Evolutionary conservation across 2,113 vertebrate genomes (phyloP).

Genomic region (Notothenia coriiceps): DNA sequence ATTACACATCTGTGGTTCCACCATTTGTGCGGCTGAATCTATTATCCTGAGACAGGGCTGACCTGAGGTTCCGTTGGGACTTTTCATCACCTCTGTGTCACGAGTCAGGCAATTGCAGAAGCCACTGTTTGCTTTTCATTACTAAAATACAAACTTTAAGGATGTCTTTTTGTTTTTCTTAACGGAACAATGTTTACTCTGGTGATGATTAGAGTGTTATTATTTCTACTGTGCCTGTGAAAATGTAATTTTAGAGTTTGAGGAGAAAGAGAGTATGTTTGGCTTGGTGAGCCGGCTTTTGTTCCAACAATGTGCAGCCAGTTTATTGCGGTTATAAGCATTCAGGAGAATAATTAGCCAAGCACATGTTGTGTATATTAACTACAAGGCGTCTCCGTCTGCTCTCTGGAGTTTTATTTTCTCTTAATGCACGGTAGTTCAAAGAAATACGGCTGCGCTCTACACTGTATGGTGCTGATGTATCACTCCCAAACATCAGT

Average conservation of each 20-base stretch:
- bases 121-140: conserved; percentile 86
- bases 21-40: conserved; percentile 81
- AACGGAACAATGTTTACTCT: conserved; percentile 74
- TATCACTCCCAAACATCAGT: conserved; percentile 25
- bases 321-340: conserved; percentile 62
- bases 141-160: conserved; percentile 82
- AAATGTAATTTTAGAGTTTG: too few species aligned
- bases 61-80: conserved; percentile 70
- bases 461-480: conserved; percentile 9
- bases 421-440: conserved; percentile 39
- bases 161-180: conserved; percentile 73
- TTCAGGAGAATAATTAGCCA: conserved; percentile 62
- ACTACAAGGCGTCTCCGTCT: conserved; percentile 33
- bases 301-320: conserved; percentile 44
- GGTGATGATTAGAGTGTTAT: conserved; percentile 70
- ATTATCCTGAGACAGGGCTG: conserved; percentile 69
- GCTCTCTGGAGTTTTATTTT: conserved; percentile 52
- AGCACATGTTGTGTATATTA: conserved; percentile 63
- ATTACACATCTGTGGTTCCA: conserved; percentile 75
- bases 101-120: conserved; percentile 79
- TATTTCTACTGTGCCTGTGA: conserved; percentile 60
- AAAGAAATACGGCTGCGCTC: conserved; percentile 36
- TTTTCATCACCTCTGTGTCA: conserved; percentile 76
- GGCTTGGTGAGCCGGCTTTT: conserved; percentile 39
- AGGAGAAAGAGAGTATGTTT: conserved; percentile 40